Percentiles rank a stretch among this genome's conserved stretches.
phyloP scores from a whole-genome alignment of 2,888 invertebrate species.

The Fragum sueziense region DNA sequence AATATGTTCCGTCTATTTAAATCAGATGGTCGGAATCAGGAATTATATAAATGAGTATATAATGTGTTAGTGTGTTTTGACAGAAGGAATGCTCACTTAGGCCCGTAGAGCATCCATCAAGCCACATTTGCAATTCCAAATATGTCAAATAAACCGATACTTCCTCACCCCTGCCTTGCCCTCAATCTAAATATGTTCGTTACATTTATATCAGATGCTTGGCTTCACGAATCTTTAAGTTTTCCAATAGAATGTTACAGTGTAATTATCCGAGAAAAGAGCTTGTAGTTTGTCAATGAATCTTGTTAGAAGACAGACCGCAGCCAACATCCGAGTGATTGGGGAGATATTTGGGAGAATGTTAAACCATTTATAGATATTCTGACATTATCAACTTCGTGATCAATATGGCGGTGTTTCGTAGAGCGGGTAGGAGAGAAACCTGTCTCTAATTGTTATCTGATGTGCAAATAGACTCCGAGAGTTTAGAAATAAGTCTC shows the following conservation, averaged over 20 bases:
- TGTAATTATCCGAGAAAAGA: slow-evolving; percentile 23
- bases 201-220: slow-evolving; percentile 53
- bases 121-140: slow-evolving; percentile 53
- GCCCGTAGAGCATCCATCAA: slow-evolving; percentile 42
- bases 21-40: slow-evolving; percentile 45
- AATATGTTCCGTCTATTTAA: slow-evolving; percentile 45
- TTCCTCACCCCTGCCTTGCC: slow-evolving; percentile 43
- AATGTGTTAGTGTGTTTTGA: slow-evolving; percentile 44
- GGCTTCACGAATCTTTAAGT: slow-evolving; percentile 53
- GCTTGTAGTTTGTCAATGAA: slow-evolving; percentile 21
- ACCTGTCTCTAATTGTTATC: slow-evolving; percentile 23
- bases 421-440: neutral
- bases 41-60: slow-evolving; percentile 50
- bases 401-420: slow-evolving; percentile 12
- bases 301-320: slow-evolving; percentile 8
- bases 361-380: slow-evolving; percentile 25
- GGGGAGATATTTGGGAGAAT: slow-evolving; percentile 13
- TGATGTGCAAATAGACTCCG: slow-evolving; percentile 7
- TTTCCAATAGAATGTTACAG: slow-evolving; percentile 47
- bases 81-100: slow-evolving; percentile 43
- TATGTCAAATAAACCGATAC: slow-evolving; percentile 58
- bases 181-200: slow-evolving; percentile 61
- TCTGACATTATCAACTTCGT: slow-evolving; percentile 10
- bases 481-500: neutral
- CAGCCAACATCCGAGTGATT: slow-evolving; percentile 3